phyloP scores from a whole-genome alignment of 2,888 invertebrate genomes.

The Spodoptera picta region DNA sequence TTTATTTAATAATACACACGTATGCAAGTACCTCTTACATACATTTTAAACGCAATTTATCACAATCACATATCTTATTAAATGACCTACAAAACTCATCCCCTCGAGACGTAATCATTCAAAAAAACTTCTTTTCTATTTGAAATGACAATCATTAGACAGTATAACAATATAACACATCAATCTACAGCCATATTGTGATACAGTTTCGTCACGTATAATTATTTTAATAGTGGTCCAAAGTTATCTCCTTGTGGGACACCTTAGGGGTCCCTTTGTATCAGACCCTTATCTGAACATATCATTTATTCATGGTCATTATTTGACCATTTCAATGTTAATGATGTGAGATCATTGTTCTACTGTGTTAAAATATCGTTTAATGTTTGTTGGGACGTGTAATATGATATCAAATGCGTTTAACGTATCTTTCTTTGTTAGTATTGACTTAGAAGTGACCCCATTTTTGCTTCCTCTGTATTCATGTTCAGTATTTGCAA shows the following conservation, averaged over 20 bases:
- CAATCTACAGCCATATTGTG: constrained; percentile 68
- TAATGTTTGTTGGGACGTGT: constrained; percentile 82
- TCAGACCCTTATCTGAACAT: constrained; percentile 80
- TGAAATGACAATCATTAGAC: constrained; percentile 61
- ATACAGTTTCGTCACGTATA: constrained; percentile 84
- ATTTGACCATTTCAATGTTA: constrained; percentile 87
- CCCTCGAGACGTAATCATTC: constrained; percentile 38
- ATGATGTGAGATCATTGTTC: constrained; percentile 86
- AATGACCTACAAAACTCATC: constrained; percentile 47
- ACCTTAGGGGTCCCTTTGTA: constrained; percentile 79
- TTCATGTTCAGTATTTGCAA: constrained; percentile 8
- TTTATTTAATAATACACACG: not conserved
- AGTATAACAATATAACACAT: constrained; percentile 58
- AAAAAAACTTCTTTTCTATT: constrained; percentile 55
- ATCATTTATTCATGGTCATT: constrained; percentile 89
- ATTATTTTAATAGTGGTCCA: constrained; percentile 80
- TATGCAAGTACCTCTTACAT: not conserved
- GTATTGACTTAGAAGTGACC: constrained; percentile 51
- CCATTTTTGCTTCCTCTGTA: constrained; percentile 53
- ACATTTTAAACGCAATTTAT: constrained; percentile 25
- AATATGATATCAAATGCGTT: constrained; percentile 82
- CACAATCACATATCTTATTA: constrained; percentile 31
- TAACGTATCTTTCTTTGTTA: constrained; percentile 75
- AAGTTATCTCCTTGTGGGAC: constrained; percentile 73
- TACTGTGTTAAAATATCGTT: constrained; percentile 78